A percentile compares a stretch with the other conserved stretches of the same genome.
These are phyloP conservation scores for Trichoplusia ni DNA, from an alignment of 1,140 invertebrate genomes.

Conservation along the genomic window DNA sequence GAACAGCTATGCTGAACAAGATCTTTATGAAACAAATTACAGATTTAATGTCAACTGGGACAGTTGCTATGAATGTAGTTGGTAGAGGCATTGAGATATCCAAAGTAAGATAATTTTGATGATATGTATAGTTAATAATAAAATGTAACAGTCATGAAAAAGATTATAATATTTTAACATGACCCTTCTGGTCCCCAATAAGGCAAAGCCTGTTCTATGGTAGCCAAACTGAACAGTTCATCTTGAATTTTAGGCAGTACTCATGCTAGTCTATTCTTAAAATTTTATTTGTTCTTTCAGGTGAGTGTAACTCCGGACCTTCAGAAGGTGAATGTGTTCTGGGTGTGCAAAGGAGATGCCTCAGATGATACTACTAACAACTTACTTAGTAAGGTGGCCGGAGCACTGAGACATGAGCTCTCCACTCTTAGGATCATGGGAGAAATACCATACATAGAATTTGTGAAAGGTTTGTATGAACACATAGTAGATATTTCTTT, in stretches of 20 bases:
- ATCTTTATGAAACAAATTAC: slow-evolving; percentile 91
- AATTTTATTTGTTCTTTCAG: slow-evolving; percentile 49
- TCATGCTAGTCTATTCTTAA: slow-evolving; percentile 4
- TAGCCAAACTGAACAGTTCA: too few relatives aligned
- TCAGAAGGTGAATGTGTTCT: slow-evolving; percentile 85
- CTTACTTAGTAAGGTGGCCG: slow-evolving; percentile 81
- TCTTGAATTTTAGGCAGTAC: neutral
- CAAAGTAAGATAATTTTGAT: too few relatives aligned
- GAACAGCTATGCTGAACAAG: slow-evolving; percentile 87
- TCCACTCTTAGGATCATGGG: slow-evolving; percentile 87
- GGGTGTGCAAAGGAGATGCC: slow-evolving; percentile 81
- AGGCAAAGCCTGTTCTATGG: too few relatives aligned
- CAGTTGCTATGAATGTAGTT: slow-evolving; percentile 82
- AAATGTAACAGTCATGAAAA: too few relatives aligned
- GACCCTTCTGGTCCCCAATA: too few relatives aligned
- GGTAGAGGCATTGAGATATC: slow-evolving; percentile 86
- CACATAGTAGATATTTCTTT: neutral
- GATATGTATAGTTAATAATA: too few relatives aligned
- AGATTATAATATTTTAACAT: too few relatives aligned
- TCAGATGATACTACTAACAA: slow-evolving; percentile 77
- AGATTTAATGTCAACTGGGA: slow-evolving; percentile 87
- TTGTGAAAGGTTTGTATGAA: slow-evolving; percentile 83
- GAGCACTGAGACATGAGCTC: slow-evolving; percentile 85
- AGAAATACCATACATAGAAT: slow-evolving; percentile 86
- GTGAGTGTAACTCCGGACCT: slow-evolving; percentile 86